phyloP scores from a whole-genome alignment of 2,797 vertebrate species.

The Synanceia verrucosa region DNA sequence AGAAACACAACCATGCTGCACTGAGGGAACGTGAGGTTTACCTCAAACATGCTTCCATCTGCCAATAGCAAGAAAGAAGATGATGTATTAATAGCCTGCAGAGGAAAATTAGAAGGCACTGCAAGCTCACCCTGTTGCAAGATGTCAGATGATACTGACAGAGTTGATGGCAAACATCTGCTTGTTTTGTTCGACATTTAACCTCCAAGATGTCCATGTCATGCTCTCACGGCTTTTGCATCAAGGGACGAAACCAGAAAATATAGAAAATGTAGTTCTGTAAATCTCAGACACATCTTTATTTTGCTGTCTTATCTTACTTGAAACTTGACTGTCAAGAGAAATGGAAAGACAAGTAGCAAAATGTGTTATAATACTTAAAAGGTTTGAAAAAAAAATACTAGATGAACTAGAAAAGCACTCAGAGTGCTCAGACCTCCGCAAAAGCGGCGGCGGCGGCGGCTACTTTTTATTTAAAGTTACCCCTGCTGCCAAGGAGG shows the following conservation, averaged over 20 bases:
- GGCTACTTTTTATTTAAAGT: too few relatives aligned
- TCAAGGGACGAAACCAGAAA: not conserved
- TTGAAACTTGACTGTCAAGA: not conserved
- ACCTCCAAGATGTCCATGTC: not conserved
- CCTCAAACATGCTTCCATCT: slow-evolving; percentile 46
- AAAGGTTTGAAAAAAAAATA: too few relatives aligned
- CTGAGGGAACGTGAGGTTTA: slow-evolving; percentile 46
- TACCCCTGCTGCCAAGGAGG: too few relatives aligned
- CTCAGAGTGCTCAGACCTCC: too few relatives aligned
- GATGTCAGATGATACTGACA: not conserved
- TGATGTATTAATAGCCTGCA: slow-evolving; percentile 18
- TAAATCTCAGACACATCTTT: not conserved
- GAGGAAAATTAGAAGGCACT: slow-evolving; percentile 14
- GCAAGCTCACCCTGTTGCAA: slow-evolving; percentile 6
- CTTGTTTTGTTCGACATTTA: not conserved
- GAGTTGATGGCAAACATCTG: slow-evolving; percentile 8
- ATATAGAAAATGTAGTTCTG: not conserved
- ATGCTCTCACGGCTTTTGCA: not conserved
- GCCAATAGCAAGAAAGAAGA: slow-evolving; percentile 7
- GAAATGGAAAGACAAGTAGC: not conserved
- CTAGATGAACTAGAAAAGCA: too few relatives aligned
- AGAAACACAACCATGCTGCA: slow-evolving; percentile 28
- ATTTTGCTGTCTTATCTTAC: not conserved
- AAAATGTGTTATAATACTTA: not conserved
- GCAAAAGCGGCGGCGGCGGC: too few relatives aligned